Evolutionary conservation across 2,797 vertebrate genomes (phyloP).

Genomic region (Chaetodon trifasciatus): DNA sequence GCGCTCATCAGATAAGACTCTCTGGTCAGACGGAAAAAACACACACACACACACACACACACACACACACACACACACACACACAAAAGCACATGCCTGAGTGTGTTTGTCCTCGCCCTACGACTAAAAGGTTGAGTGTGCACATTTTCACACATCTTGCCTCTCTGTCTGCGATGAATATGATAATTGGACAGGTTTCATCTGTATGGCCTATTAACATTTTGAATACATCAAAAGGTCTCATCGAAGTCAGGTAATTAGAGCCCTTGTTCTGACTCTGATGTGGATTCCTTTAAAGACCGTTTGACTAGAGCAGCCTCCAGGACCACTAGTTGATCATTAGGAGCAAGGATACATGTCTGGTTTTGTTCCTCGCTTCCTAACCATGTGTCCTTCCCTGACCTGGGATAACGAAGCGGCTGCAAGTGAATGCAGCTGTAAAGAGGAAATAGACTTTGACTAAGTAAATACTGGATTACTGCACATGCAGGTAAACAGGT

Average conservation of each 20-base stretch:
- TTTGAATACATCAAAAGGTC: conserved; percentile 65
- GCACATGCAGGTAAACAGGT: background rate
- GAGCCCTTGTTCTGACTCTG: conserved; percentile 65
- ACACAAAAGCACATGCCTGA: conserved; percentile 16
- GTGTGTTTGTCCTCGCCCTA: conserved; percentile 24
- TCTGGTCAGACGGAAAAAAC: conserved; percentile 32
- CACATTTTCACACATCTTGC: conserved; percentile 43
- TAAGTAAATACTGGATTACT: background rate
- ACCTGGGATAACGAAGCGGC: conserved; percentile 16
- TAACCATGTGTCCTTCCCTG: conserved; percentile 35
- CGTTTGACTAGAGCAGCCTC: conserved; percentile 63
- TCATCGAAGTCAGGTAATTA: conserved; percentile 73
- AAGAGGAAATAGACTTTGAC: background rate
- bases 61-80: conserved; percentile 18
- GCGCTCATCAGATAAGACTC: conserved; percentile 79
- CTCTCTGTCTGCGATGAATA: conserved; percentile 50
- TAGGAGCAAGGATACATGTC: conserved; percentile 63
- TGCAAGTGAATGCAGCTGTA: conserved; percentile 1
- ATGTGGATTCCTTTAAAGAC: conserved; percentile 72
- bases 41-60: conserved; percentile 16
- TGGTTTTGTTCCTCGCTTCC: conserved; percentile 44
- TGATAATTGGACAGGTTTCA: conserved; percentile 77
- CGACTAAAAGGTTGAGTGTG: conserved; percentile 51
- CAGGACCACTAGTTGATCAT: conserved; percentile 73
- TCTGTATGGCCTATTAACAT: conserved; percentile 66